A percentile compares a stretch with the other conserved stretches of the same genome.
phyloP scores from a whole-genome alignment of 2,113 vertebrate species.

The Oreocharis arfaki region DNA sequence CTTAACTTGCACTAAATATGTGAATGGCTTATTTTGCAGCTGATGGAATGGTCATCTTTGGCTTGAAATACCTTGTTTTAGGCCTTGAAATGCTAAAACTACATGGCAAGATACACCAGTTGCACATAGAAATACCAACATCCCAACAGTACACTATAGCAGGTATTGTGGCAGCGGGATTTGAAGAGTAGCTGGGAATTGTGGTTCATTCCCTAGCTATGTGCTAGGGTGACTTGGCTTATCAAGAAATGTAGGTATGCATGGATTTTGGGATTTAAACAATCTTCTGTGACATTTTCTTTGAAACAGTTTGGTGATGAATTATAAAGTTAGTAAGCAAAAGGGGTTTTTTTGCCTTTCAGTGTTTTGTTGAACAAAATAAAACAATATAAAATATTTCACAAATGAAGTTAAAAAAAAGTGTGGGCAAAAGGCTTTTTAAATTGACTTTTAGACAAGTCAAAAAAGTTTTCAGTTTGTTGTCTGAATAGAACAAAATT shows the following conservation, averaged over 20 bases:
- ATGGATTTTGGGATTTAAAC: not conserved
- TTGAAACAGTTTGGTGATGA: not conserved
- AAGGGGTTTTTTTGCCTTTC: not conserved
- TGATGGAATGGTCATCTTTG: not conserved
- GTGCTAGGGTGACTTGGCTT: not conserved
- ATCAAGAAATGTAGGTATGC: not conserved
- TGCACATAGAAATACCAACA: not conserved
- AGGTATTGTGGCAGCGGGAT: not conserved
- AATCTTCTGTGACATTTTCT: not conserved
- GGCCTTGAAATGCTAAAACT: not conserved
- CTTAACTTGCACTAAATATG: not conserved
- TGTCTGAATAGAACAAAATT: not conserved
- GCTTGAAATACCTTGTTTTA: not conserved
- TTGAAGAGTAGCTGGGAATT: not conserved
- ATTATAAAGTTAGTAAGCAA: not conserved
- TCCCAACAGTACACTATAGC: rapidly evolving
- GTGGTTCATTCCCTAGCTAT: not conserved
- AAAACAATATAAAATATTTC: not conserved
- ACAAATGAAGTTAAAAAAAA: not conserved
- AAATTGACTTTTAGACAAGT: not conserved
- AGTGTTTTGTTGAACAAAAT: not conserved
- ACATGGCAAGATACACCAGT: not conserved
- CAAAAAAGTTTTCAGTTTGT: not conserved
- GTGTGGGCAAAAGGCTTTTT: not conserved
- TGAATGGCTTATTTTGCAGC: not conserved